Conservation (phyloP, 1,140 invertebrate species). For the Harpegnathos saltator region DNA sequence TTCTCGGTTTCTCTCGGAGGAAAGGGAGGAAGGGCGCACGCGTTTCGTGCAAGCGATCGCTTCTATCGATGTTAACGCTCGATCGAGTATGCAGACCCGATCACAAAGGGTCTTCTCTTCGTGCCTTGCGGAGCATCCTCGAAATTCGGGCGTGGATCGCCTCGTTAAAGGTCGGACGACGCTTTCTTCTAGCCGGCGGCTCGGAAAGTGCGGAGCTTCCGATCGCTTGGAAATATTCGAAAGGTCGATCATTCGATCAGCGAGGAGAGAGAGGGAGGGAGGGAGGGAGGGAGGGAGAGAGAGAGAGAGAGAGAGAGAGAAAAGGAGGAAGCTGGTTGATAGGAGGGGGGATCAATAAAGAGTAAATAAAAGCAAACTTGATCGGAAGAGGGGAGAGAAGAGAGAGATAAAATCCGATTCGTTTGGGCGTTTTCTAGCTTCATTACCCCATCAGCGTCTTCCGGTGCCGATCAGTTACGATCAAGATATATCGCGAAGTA, state of each 20-base stretch:
- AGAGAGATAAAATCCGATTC: no score
- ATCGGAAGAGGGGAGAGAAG: no score
- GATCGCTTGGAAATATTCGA: constrained; percentile 12
- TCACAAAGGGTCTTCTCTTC: constrained; percentile 37
- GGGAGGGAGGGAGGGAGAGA: no score
- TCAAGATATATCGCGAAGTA: neutral
- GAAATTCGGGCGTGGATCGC: constrained; percentile 49
- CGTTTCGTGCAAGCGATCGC: constrained; percentile 20
- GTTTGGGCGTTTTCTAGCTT: no score
- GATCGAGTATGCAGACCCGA: constrained; percentile 37
- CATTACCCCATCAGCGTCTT: no score
- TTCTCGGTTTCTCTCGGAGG: neutral
- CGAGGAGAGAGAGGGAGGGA: no score
- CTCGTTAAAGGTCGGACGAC: constrained; percentile 42
- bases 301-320: no score
- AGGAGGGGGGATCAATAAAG: no score
- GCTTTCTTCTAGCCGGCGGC: constrained; percentile 16
- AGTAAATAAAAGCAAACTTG: no score
- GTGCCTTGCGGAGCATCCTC: neutral
- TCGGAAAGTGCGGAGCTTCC: constrained; percentile 43
- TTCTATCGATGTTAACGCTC: constrained; percentile 46
- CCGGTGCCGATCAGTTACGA: no score
- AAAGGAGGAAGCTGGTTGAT: no score
- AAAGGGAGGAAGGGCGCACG: constrained; percentile 20
- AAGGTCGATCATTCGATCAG: no score